Conservation (phyloP, 1,140 invertebrate species). For the Neodiprion virginianus region DNA sequence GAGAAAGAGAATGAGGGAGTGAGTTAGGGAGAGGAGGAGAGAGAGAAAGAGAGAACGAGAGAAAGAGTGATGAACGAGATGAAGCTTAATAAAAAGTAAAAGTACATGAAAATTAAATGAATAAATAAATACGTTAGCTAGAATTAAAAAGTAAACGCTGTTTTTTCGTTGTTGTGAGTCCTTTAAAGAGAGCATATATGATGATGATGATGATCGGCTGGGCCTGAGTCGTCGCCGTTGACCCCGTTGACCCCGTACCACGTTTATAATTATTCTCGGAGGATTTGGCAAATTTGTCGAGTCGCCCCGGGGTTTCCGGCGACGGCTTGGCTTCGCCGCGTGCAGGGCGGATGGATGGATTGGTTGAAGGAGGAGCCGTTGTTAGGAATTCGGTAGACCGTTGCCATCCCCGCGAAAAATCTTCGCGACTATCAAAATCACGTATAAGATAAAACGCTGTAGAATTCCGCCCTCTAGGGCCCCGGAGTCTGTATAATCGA, state of each 20-base stretch:
- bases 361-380: too few species aligned
- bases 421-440: neutral
- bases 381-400: too few species aligned
- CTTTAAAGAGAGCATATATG: neutral
- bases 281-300: too few species aligned
- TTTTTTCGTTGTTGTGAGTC: neutral
- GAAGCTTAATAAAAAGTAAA: too few species aligned
- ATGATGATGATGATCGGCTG: too few species aligned
- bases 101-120: neutral
- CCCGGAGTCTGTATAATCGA: neutral
- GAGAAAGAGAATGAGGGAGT: constrained; percentile 9
- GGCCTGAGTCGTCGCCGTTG: too few species aligned
- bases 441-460: neutral
- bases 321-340: too few species aligned
- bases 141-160: neutral
- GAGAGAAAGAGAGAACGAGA: constrained; percentile 1
- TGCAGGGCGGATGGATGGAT: too few species aligned
- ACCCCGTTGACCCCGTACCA: too few species aligned
- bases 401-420: neutral
- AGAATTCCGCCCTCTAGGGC: neutral
- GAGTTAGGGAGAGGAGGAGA: constrained; percentile 12
- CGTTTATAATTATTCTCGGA: too few species aligned
- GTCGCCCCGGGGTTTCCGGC: too few species aligned
- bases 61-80: too few species aligned
- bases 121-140: neutral